phyloP scores from a whole-genome alignment of 2,888 invertebrate species.

The Apoda limacodes region DNA sequence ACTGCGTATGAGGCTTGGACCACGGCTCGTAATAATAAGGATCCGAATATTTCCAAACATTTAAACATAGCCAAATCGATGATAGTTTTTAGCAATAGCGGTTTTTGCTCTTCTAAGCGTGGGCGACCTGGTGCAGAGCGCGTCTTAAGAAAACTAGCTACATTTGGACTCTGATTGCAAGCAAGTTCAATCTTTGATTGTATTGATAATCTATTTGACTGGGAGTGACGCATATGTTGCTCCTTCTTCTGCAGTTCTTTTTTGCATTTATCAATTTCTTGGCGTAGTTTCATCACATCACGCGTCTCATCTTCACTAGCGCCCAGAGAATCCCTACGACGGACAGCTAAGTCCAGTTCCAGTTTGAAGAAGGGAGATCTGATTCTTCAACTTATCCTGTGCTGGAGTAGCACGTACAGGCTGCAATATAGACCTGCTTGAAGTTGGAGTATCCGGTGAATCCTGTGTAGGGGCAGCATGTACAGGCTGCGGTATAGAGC shows the following conservation, averaged over 20 bases:
- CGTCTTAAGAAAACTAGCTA: no score
- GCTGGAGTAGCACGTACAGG: no score
- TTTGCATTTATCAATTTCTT: conserved; percentile 11
- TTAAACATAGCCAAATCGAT: conserved; percentile 16
- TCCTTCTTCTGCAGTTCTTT: conserved; percentile 12
- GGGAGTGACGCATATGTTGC: conserved; percentile 13
- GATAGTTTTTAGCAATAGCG: conserved; percentile 17
- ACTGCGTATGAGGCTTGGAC: no score
- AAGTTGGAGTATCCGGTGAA: no score
- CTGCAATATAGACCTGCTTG: conserved; percentile 10
- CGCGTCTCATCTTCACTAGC: conserved; percentile 10
- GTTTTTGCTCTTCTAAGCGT: conserved; percentile 16
- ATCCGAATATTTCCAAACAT: no score
- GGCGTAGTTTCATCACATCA: conserved; percentile 10
- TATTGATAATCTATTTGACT: conserved; percentile 8
- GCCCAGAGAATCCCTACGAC: conserved; percentile 13
- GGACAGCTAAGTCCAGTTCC: conserved; percentile 14
- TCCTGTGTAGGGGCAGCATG: no score
- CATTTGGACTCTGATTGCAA: no score
- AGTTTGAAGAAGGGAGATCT: conserved; percentile 12
- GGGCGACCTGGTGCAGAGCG: conserved; percentile 17
- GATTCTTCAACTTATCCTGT: conserved; percentile 15
- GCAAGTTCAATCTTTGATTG: no score
- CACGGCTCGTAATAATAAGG: no score
- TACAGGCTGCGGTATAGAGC: no score